These are phyloP conservation scores for Hydractinia symbiolongicarpus DNA, from an alignment of 30 jellyfish, hydroid and myxozoan species.

Conservation along the genomic window DNA sequence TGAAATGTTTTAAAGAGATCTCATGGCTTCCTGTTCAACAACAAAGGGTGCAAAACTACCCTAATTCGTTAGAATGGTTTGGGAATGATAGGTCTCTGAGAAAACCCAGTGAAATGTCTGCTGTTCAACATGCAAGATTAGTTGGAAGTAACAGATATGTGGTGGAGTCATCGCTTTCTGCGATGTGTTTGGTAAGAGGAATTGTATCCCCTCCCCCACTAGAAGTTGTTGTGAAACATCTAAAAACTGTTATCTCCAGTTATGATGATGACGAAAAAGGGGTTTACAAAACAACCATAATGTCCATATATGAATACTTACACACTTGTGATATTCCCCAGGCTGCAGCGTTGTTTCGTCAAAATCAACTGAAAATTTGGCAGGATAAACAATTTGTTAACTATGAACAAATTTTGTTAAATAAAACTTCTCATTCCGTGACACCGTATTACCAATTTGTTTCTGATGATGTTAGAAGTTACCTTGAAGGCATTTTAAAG, in stretches of 20 bases:
- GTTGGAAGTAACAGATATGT: neutral
- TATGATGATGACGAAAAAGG: slow-evolving; percentile 22
- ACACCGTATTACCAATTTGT: slow-evolving; percentile 19
- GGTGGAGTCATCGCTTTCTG: slow-evolving; percentile 1
- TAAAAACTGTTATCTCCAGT: slow-evolving; percentile 10
- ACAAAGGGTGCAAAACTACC: neutral
- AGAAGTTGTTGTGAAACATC: neutral
- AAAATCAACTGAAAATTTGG: slow-evolving; percentile 3
- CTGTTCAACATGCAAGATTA: neutral
- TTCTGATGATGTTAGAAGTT: neutral
- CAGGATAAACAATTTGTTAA: slow-evolving; percentile 8
- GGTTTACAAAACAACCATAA: slow-evolving; percentile 6
- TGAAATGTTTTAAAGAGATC: neutral
- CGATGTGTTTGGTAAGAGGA: neutral
- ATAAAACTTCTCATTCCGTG: slow-evolving; percentile 20
- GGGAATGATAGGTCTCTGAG: neutral
- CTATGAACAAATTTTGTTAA: neutral
- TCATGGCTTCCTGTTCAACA: neutral
- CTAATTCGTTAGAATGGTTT: slow-evolving; percentile 4
- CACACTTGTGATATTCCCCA: neutral
- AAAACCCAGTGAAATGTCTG: neutral
- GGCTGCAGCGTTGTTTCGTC: neutral
- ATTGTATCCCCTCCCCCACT: neutral
- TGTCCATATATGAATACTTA: slow-evolving; percentile 6
- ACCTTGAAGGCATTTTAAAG: neutral